Evolutionary conservation across 2,797 vertebrate species (phyloP), one percentile per base, ranked within the genome.

Genomic region (Coranthus polyacanthus): DNA sequence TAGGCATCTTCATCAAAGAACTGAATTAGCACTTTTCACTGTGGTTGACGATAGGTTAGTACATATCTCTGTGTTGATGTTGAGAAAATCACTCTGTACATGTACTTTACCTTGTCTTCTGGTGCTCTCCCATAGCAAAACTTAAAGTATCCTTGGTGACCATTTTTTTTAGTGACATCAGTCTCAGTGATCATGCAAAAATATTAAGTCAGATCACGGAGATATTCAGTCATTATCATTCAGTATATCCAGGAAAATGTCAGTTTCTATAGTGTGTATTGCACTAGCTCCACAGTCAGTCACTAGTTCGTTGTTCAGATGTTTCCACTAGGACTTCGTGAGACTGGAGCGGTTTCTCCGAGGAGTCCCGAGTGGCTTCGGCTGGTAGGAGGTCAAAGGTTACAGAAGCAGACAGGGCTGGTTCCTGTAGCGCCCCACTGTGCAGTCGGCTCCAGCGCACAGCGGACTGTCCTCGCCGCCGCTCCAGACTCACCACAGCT

Each of bases 401-500:
- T 61, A 42, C 55, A 20, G 44, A 47, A 49, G 70, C 60, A 71
- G 72, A 83, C 84, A 59, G 89, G 90, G 90, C 92, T 84, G 90
- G 90, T 86, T 87, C 90, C 88, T 90, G 83, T 75, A 24, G 46
- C 37, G 21, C 73, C 66, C 67, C 79, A 37, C 64, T 75, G 77
- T 77, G 67, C 61, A 43, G 68, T 74, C 67, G 44, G 67, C 73
- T 59, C 45, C 50, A 72, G 63, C 68, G 13, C 67, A 68, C 72
- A 46, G 38, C 59, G n/a, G 49, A 57, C 51, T n/a, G 32, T 20
- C 46, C 12, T 58, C 63, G 47, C 17, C 46, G 44, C 76, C 29
- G 50, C 71, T 74, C 63, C 69, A 66, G 49, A 4, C 39, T 74
- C 74, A 65, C 24, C 64, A 41, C 56, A 66, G 42, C 72, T 79